Base-by-base conservation (phyloP, 64 coral and sea anemone species). In the Hydrozoanthus tunicans region DNA sequence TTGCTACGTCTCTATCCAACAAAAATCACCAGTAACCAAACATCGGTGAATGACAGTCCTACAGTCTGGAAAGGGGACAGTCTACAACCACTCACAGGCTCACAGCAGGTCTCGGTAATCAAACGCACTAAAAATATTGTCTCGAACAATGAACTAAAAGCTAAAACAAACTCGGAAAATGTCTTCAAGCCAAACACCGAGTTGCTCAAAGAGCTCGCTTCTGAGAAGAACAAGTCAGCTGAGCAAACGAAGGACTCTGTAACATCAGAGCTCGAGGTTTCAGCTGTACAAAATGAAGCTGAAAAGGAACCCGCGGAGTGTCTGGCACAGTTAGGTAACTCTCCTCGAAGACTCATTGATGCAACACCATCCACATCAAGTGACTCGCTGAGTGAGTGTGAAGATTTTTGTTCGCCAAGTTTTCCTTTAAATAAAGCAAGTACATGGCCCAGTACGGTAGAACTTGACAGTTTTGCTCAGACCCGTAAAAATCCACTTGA, bases 1-100 rank as follows among this genome's bases (percentile, higher is more conserved):
- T 43, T 88, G 23, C 24, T 88, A n/a, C 84, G 70, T 51, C 74
- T 72, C 56, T 74, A 74, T 59, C 84, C 84, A 7, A 51, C 56
- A 32, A 88, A 54, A 51, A 5, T 86, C 5, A 72, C 56, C 53
- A 14, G 83, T 10, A 72, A 73, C 83, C 65, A 72, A 24, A 23
- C 13, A 13, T 24, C 54, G 15, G 5, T 12, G 12, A 88, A 6
- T 7, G 59, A 9, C 84, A 32, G 26, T 14, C 12, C 2, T 17
- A 10, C 4, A 6, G 59, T 73, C 20, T 5, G 5, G 8, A 62
- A 27, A 14, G 80, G 53, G 80, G 26, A 12, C 32, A 59, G 25
- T 53, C 80, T 12, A 27, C 58, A 81, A 17, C 27, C 11, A 63
- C 60, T 25, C 32, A 82, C 5, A 1, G 65, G 65, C 20, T 53